Evolutionary conservation across 2,113 vertebrate species (phyloP).

Genomic region (western clawed frog (Xenopus tropicalis)): UCB_Xtro_10.0 CM004443.2:61853501-61854000

Average conservation of each 20-base stretch:
- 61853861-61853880: too few relatives aligned
- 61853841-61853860: too few relatives aligned
- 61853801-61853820: too few relatives aligned
- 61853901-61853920: too few relatives aligned
- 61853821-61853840: too few relatives aligned
- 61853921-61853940: too few relatives aligned
- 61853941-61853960: too few relatives aligned
- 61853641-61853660: constrained; percentile 14
- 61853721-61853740: constrained; percentile 23
- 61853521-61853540: not conserved
- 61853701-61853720: constrained; percentile 18
- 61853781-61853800: too few relatives aligned
- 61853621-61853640: constrained; percentile 30
- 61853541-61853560: not conserved
- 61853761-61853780: constrained; percentile 3
- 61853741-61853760: constrained; percentile 22
- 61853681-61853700: constrained; percentile 15
- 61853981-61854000: too few relatives aligned
- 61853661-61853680: constrained; percentile 27
- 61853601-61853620: constrained; percentile 40
- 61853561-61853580: constrained; percentile 13
- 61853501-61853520: not conserved
- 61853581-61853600: constrained; percentile 22
- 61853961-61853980: too few relatives aligned
- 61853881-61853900: too few relatives aligned